Percentiles rank a stretch among this genome's conserved stretches.
These are phyloP conservation scores for Manacus vitellinus DNA, from an alignment of 2,113 vertebrate genomes.

Conservation along the genomic window DNA sequence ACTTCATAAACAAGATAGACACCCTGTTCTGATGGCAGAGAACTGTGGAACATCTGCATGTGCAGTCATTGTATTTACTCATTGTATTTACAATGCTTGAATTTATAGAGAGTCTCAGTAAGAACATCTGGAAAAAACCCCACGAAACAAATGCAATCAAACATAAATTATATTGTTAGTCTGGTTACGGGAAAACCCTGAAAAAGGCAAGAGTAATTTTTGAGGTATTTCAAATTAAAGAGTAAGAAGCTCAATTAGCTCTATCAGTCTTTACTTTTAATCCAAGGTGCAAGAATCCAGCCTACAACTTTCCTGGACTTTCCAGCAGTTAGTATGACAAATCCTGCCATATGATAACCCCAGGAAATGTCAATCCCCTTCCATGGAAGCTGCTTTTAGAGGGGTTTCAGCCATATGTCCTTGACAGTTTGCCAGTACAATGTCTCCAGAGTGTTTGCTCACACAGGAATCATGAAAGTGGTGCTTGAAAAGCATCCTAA, in stretches of 20 bases:
- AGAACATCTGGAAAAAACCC: not conserved
- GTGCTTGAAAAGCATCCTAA: not conserved
- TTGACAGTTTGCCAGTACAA: not conserved
- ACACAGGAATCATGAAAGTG: not conserved
- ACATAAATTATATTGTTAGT: not conserved
- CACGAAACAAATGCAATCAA: not conserved
- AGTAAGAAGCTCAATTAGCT: not conserved
- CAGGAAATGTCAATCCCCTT: not conserved
- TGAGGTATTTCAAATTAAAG: not conserved
- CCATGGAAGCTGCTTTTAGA: not conserved
- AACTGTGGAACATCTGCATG: not conserved
- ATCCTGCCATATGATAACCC: not conserved
- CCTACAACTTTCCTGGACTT: not conserved
- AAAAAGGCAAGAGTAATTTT: not conserved
- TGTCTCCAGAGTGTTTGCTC: not conserved
- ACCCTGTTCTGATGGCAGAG: rapidly evolving
- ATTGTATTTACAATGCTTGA: not conserved
- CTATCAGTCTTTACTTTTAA: not conserved
- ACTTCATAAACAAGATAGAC: not conserved
- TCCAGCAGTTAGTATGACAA: not conserved
- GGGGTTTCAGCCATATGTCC: not conserved
- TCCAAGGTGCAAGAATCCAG: not conserved
- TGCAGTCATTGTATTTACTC: not conserved
- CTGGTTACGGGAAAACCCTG: not conserved
- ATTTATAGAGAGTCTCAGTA: not conserved